A percentile compares a stretch with the other conserved stretches of the same genome.
These are phyloP conservation scores for Aratinga solstitialis DNA, from an alignment of 2,797 vertebrate genomes.

Conservation along the genomic window DNA sequence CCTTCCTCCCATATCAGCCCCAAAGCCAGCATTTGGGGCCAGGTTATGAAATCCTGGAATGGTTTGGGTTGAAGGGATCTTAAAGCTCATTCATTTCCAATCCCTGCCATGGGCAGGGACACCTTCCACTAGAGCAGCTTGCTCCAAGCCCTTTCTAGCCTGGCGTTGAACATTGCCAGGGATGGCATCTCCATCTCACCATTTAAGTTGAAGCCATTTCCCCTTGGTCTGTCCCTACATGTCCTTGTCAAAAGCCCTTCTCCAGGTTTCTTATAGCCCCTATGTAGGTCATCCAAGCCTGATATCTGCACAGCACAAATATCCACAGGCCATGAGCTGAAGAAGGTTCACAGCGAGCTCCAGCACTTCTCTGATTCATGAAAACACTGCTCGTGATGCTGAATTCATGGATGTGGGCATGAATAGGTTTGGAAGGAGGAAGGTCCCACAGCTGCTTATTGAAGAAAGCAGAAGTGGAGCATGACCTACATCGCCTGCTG, in stretches of 20 bases:
- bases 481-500: neutral
- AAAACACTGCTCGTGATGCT: rapidly evolving
- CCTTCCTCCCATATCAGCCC: neutral
- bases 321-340: neutral
- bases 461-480: neutral
- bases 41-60: neutral
- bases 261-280: neutral
- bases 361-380: neutral
- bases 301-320: neutral
- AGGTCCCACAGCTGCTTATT: constrained; percentile 32
- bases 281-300: neutral
- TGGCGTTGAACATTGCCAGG: neutral
- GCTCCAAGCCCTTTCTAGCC: neutral
- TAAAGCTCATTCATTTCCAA: neutral
- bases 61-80: neutral
- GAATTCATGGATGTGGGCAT: neutral
- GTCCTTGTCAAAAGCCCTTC: neutral
- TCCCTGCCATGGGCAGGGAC: neutral
- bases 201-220: neutral
- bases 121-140: neutral
- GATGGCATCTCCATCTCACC: neutral
- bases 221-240: neutral
- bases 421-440: neutral
- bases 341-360: neutral
- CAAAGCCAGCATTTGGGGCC: neutral